Conservation (phyloP, 2,797 vertebrate species). For the Kryptolebias ocellatus region DNA sequence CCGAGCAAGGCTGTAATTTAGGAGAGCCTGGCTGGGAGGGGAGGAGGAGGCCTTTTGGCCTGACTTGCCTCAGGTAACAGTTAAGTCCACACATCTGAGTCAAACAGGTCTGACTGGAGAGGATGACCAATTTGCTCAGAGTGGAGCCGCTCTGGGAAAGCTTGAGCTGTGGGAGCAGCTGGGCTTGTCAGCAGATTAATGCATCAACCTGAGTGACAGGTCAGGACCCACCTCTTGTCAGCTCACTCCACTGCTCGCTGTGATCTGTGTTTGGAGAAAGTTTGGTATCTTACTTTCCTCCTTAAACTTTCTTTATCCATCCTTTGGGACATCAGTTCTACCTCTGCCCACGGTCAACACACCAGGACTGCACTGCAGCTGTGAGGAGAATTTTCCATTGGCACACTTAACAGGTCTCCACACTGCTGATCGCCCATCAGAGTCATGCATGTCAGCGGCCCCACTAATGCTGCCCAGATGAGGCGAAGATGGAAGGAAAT, state of each 20-base stretch:
- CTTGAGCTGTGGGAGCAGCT: slow-evolving; percentile 74
- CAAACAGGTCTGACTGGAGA: slow-evolving; percentile 64
- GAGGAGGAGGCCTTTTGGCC: slow-evolving; percentile 58
- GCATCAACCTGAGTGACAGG: slow-evolving; percentile 77
- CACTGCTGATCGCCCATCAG: slow-evolving; percentile 64
- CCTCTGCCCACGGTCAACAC: slow-evolving; percentile 5
- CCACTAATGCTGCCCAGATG: slow-evolving; percentile 81
- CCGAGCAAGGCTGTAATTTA: slow-evolving; percentile 71
- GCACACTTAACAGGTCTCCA: slow-evolving; percentile 64
- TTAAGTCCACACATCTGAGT: slow-evolving; percentile 69
- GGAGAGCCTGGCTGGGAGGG: slow-evolving; percentile 46
- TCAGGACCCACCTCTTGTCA: slow-evolving; percentile 62
- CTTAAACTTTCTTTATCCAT: slow-evolving; percentile 34
- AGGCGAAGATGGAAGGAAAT: slow-evolving; percentile 51
- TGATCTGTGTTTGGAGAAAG: slow-evolving; percentile 30
- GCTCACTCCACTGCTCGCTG: slow-evolving; percentile 38
- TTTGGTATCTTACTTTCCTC: slow-evolving; percentile 35
- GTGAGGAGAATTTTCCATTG: slow-evolving; percentile 71
- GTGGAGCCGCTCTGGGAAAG: slow-evolving; percentile 51
- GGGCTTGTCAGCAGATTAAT: slow-evolving; percentile 80
- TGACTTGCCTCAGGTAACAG: slow-evolving; percentile 76
- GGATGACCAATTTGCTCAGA: slow-evolving; percentile 73
- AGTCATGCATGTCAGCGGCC: slow-evolving; percentile 66
- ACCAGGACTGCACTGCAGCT: slow-evolving; percentile 53
- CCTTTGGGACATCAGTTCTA: slow-evolving; percentile 35